phyloP scores from a whole-genome alignment of 2,888 invertebrate species.

The Caenorhabditis doughertyi region DNA sequence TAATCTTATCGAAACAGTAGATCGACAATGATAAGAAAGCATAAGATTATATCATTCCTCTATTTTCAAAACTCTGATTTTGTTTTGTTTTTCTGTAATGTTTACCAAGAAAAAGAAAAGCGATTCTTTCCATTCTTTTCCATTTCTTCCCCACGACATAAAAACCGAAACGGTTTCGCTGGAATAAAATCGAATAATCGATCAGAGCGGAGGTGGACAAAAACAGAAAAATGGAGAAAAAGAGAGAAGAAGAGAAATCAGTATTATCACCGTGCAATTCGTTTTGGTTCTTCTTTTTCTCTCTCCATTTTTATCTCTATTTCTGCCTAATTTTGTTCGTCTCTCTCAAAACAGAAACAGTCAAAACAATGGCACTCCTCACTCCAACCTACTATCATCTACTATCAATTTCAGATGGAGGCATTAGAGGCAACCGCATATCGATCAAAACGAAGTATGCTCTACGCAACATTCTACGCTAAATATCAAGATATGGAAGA shows the following conservation, averaged over 20 bases:
- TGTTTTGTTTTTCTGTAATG: background rate
- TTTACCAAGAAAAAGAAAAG: constrained; percentile 1
- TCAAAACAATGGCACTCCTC: constrained; percentile 31
- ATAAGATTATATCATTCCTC: background rate
- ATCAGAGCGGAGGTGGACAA: constrained; percentile 17
- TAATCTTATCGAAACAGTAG: too few species aligned
- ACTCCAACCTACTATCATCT: background rate
- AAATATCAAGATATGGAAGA: constrained; percentile 42
- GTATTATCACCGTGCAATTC: constrained; percentile 40
- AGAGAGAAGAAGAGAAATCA: constrained; percentile 19
- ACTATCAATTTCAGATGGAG: constrained; percentile 53
- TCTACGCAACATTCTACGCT: constrained; percentile 51
- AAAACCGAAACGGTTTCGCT: constrained; percentile 43
- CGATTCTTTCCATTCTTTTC: too few species aligned
- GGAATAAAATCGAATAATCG: constrained; percentile 45
- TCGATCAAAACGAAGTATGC: constrained; percentile 43
- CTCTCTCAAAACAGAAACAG: constrained; percentile 36
- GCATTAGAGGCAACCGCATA: background rate
- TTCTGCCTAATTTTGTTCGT: background rate
- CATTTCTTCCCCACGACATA: background rate
- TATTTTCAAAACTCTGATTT: background rate
- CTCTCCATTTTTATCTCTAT: background rate
- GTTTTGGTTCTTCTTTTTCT: constrained; percentile 7
- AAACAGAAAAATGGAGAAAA: constrained; percentile 11
- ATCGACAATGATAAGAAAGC: too few species aligned